Conservation (phyloP, 1,140 invertebrate genomes). For the Nasonia longicornis region DNA sequence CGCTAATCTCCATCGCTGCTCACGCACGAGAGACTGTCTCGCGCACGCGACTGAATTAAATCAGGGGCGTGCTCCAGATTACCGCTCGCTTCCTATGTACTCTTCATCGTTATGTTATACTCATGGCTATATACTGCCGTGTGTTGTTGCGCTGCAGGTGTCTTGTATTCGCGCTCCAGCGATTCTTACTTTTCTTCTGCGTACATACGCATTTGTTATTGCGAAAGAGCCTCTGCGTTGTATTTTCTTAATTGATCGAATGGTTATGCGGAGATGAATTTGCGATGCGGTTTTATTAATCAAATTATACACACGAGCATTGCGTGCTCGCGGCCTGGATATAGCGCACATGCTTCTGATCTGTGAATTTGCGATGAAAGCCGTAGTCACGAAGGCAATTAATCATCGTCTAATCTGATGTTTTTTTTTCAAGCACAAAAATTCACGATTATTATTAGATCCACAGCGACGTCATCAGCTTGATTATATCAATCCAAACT, state of each 20-base stretch:
- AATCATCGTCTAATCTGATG: too few species aligned
- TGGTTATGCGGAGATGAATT: background rate
- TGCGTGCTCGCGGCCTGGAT: background rate
- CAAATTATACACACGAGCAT: background rate
- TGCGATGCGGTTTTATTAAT: background rate
- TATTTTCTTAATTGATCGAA: too few species aligned
- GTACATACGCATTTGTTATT: background rate
- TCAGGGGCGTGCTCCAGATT: constrained; percentile 32
- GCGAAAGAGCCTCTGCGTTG: too few species aligned
- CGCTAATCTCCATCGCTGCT: background rate
- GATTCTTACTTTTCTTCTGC: background rate
- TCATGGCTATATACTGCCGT: background rate
- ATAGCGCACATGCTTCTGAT: too few species aligned
- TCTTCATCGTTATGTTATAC: background rate
- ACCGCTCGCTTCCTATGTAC: background rate
- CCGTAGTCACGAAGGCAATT: background rate
- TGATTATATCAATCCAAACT: too few species aligned
- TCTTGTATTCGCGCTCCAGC: background rate
- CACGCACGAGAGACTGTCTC: constrained; percentile 14
- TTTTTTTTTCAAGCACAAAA: too few species aligned
- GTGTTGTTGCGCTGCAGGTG: background rate
- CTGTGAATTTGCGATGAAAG: background rate
- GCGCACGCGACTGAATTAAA: constrained; percentile 22
- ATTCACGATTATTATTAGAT: too few species aligned
- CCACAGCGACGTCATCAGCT: too few species aligned